These are phyloP conservation scores for Verasper variegatus DNA, from an alignment of 2,113 vertebrate genomes.

Conservation along the genomic window DNA sequence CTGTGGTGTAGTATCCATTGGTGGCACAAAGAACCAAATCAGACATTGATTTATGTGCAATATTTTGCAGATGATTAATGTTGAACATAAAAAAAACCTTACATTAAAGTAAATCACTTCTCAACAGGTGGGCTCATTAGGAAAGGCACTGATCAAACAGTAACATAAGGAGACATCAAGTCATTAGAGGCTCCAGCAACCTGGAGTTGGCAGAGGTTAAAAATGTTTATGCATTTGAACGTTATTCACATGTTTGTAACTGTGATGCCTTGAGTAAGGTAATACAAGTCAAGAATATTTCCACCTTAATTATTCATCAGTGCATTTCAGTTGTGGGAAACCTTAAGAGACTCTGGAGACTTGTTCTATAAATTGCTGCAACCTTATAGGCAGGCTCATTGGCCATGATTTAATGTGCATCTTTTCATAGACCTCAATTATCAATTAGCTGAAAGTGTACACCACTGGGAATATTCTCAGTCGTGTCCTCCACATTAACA, in stretches of 20 bases:
- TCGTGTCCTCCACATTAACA: conserved; percentile 68
- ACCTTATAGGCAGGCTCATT: conserved; percentile 68
- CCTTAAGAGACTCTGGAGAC: conserved; percentile 70
- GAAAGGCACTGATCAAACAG: conserved; percentile 41
- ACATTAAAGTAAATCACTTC: background rate
- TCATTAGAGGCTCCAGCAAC: conserved; percentile 21
- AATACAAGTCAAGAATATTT: conserved; percentile 60
- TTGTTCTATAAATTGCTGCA: conserved; percentile 71
- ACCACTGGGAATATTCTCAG: conserved; percentile 73
- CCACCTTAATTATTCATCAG: conserved; percentile 71
- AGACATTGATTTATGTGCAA: conserved; percentile 11
- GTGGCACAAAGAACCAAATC: background rate
- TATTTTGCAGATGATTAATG: conserved; percentile 5
- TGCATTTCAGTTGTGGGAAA: conserved; percentile 67
- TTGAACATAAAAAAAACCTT: conserved; percentile 7
- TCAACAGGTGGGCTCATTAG: conserved; percentile 28
- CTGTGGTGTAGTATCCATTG: background rate
- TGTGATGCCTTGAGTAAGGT: conserved; percentile 52
- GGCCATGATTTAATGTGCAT: conserved; percentile 75
- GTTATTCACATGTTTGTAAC: conserved; percentile 45
- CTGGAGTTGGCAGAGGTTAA: conserved; percentile 41
- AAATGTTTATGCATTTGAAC: conserved; percentile 31
- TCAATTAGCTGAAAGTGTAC: conserved; percentile 76
- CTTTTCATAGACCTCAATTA: conserved; percentile 78
- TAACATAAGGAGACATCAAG: conserved; percentile 25